Evolutionary conservation across 2,888 invertebrate genomes (phyloP).

Genomic region (Loripinus fragilis): DNA sequence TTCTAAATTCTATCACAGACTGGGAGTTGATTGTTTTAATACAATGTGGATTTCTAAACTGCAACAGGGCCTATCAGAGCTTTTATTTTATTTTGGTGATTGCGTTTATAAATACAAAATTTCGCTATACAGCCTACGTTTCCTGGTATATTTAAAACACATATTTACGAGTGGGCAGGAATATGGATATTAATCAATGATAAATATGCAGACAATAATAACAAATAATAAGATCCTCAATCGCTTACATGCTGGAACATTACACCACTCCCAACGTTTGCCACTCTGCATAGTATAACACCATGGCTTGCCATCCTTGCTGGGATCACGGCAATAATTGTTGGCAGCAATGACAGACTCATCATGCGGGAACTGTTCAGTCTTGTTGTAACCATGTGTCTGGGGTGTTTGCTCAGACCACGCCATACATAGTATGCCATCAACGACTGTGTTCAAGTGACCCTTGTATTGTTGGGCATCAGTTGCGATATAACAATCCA

Average conservation of each 20-base stretch:
- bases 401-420: neutral
- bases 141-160: too few relatives aligned
- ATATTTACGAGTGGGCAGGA: too few relatives aligned
- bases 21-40: too few relatives aligned
- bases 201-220: too few relatives aligned
- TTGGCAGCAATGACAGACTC: neutral
- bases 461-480: neutral
- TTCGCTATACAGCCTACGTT: too few relatives aligned
- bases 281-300: neutral
- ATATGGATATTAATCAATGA: too few relatives aligned
- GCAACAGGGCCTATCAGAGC: too few relatives aligned
- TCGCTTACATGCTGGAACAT: neutral
- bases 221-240: too few relatives aligned
- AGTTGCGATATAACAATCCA: neutral
- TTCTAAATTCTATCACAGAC: too few relatives aligned
- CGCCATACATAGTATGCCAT: neutral
- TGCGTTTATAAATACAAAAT: too few relatives aligned
- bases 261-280: neutral
- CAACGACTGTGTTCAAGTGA: neutral
- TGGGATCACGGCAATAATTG: neutral
- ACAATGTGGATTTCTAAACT: too few relatives aligned
- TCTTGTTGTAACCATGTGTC: neutral
- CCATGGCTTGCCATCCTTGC: neutral
- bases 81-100: too few relatives aligned
- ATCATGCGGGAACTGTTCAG: neutral